phyloP scores from a whole-genome alignment of 2,888 invertebrate genomes.

The Euclidia mi region DNA sequence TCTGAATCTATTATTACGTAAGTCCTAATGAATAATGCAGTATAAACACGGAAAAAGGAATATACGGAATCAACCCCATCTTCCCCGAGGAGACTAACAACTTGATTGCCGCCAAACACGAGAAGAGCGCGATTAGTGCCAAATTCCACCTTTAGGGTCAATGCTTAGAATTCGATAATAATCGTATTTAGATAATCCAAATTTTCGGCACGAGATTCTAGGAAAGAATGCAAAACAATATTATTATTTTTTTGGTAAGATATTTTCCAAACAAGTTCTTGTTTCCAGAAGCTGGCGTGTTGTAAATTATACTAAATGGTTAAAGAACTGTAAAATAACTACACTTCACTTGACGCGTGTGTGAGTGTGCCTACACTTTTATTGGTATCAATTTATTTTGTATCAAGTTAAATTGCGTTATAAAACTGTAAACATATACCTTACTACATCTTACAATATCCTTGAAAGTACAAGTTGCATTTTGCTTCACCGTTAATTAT shows the following conservation, averaged over 20 bases:
- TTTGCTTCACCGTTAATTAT: slow-evolving; percentile 43
- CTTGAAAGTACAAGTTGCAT: slow-evolving; percentile 38
- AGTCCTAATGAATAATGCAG: slow-evolving; percentile 54
- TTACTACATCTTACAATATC: slow-evolving; percentile 22
- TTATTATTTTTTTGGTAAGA: slow-evolving; percentile 7
- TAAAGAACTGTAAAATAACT: no score
- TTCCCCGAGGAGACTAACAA: slow-evolving; percentile 39
- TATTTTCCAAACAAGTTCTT: slow-evolving; percentile 17
- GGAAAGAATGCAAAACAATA: slow-evolving; percentile 18
- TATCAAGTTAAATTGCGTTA: not conserved
- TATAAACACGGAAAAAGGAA: slow-evolving; percentile 53
- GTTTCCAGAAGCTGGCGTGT: not conserved
- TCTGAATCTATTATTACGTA: slow-evolving; percentile 47
- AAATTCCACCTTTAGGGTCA: slow-evolving; percentile 35
- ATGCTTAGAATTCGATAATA: slow-evolving; percentile 50
- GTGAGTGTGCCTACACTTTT: no score
- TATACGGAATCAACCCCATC: slow-evolving; percentile 36
- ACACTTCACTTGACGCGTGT: no score
- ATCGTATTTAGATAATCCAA: slow-evolving; percentile 26
- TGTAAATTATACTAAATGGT: no score
- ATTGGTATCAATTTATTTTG: no score
- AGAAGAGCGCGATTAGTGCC: slow-evolving; percentile 33
- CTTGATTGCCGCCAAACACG: slow-evolving; percentile 53
- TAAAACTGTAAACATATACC: not conserved
- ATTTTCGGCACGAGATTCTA: slow-evolving; percentile 24